Evolutionary conservation across 2,888 invertebrate genomes (phyloP), one percentile per base, ranked within the genome.

Genomic region (Cantharis flavilabris): DNA sequence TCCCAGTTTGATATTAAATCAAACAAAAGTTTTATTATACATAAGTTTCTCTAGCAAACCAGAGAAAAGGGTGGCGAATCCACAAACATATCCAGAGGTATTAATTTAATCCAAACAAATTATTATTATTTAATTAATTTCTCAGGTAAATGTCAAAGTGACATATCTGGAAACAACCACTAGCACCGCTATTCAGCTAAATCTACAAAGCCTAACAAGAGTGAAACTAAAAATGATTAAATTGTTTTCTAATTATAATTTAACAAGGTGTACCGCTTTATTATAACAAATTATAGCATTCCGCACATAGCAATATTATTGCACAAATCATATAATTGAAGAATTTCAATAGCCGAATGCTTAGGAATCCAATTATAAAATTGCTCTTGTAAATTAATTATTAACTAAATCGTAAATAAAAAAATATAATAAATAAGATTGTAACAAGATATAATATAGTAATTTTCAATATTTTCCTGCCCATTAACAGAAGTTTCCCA

Each of bases 401-500:
- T 9, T n/a, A n/a, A n/a, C 49, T n/a, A 49, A 49, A 13, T 33
- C n/a, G 13, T 3, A 13, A 33, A 5, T 33, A 13, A 33, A 33
- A 30, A 10, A 3, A 20, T 20, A n/a, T 20, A n/a, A n/a, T 13
- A 49, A 49, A 1, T 13, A 49, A 49, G n/a, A 4, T 33, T 13
- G 4, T 3, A 33, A 13, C 33, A 33, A 49, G 33, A 4, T 49
- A 49, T 49, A n/a, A 49, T 49, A n/a, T 49, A 49, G 49, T 3
- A 13, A n/a, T 49, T 49, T n/a, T 49, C 49, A 49, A 49, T 49
- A 49, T n/a, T n/a, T 49, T n/a, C 9, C 7, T 49, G 7, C 9
- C 2, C n/a, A 9, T 49, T n/a, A 49, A 49, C 49, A 49, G n/a
- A n/a, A 63, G 62, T 23, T 73, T 73, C 73, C 28, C 73, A 73